Percentiles rank a stretch among this genome's conserved stretches.
Evolutionary conservation across 1,140 invertebrate genomes (phyloP).

Genomic region (Drosophila mauritiana): DNA sequence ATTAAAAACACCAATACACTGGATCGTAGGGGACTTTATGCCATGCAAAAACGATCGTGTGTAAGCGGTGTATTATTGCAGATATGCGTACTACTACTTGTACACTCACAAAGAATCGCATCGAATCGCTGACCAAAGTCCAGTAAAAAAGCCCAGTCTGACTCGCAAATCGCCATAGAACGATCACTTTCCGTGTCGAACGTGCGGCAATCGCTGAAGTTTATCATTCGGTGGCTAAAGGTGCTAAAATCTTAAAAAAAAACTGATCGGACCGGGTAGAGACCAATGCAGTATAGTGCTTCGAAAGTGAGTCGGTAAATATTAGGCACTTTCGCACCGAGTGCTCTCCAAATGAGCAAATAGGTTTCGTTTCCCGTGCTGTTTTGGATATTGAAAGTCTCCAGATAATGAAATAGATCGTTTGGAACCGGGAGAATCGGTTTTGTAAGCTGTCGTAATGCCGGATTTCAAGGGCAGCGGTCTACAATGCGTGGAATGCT

Average conservation of each 20-base stretch:
- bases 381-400: background rate
- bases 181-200: constrained; percentile 23
- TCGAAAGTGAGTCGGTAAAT: constrained; percentile 14
- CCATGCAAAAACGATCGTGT: constrained; percentile 17
- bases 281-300: constrained; percentile 5
- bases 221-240: constrained; percentile 26
- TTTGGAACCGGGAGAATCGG: background rate
- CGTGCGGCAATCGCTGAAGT: constrained; percentile 7
- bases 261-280: background rate
- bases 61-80: constrained; percentile 31
- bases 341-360: constrained; percentile 12
- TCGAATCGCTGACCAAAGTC: constrained; percentile 38
- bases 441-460: constrained; percentile 42
- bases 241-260: constrained; percentile 19
- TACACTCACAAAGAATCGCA: constrained; percentile 10
- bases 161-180: constrained; percentile 13
- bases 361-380: background rate
- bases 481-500: constrained; percentile 36
- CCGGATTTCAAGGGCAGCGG: constrained; percentile 33
- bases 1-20: constrained; percentile 56
- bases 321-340: constrained; percentile 5
- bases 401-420: constrained; percentile 10
- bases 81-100: constrained; percentile 18
- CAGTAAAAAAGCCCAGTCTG: constrained; percentile 12
- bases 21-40: constrained; percentile 23